Base-by-base conservation (phyloP, 1,140 invertebrate species). In the Orius insidiosus region DNA sequence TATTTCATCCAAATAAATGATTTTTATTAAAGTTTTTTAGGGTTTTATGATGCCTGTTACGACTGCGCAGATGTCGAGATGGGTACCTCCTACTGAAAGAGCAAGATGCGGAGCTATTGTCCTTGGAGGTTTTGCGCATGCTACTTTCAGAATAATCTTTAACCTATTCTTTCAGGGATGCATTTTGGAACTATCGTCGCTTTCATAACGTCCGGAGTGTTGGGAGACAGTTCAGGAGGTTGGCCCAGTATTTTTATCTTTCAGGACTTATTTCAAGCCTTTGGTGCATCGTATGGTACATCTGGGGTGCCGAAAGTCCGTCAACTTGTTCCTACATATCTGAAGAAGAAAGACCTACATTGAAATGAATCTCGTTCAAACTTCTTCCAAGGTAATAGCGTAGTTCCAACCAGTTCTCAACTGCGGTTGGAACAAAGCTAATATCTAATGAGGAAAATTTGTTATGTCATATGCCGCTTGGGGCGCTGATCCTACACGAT, bases 161-260 rank as follows among this genome's bases (percentile, higher is more conserved):
- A 7, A 3, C 7, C 7, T 24, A 3, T 24, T 24, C 24, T 24
- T 33, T 54, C 54, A 45, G 54, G 63, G 16, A 53, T 56, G 3
- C 56, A 60, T 11, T 52, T 62, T 11, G 62, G 60, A 46, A 61
- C 62, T 37, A 73, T 86, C 55, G 61, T 63, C 8, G 65, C 64
- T 57, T 58, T 61, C 57, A 72, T 71, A 18, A 67, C 69, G 48
- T 70, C 73, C 48, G 76, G 76, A 0, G 63, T 69, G 19, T 60
- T 79, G 6, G 36, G 45, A 11, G 32, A 24, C 1, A 47, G 41
- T 13, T 19, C 36, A 10, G 38, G 44, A 14, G 51, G 51, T 11
- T 52, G 51, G 51, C 51, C 51, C 6, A 42, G 39, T 16, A 31
- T 49, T 6, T 52, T 30, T 68, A 67, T 50, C 52, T 65, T 0